Percentiles rank a stretch among this genome's conserved stretches.
Evolutionary conservation across 2,113 vertebrate species (phyloP).

Genomic region (Platanista minor): DNA sequence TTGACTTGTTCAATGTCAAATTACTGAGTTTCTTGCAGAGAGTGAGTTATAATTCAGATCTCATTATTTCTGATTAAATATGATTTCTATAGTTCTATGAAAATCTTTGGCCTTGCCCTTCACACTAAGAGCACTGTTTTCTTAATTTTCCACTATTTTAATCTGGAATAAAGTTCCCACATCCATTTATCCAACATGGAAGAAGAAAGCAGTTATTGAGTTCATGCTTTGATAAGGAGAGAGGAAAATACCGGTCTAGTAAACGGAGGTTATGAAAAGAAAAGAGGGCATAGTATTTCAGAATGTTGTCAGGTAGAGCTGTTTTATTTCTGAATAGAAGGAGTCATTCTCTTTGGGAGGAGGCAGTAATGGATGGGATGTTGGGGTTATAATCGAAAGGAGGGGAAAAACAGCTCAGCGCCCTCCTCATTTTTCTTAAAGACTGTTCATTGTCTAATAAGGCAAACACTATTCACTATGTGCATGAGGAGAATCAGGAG

Average conservation of each 20-base stretch:
- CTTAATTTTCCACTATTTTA: conserved; percentile 12
- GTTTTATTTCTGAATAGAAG: neutral
- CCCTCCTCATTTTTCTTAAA: neutral
- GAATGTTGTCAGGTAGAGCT: neutral
- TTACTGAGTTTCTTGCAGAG: neutral
- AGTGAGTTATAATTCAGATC: neutral
- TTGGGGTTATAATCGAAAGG: neutral
- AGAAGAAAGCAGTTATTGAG: neutral
- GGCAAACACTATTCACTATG: neutral
- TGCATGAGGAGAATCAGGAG: neutral
- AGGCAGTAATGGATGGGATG: neutral
- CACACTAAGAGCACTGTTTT: neutral
- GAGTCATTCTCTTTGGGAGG: neutral
- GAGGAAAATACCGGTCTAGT: conserved; percentile 6
- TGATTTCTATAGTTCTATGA: neutral
- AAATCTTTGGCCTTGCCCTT: conserved; percentile 19
- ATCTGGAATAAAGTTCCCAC: neutral
- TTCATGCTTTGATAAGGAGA: neutral
- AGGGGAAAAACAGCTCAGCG: neutral
- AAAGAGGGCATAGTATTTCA: neutral
- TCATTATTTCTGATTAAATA: conserved; percentile 5
- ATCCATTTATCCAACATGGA: neutral
- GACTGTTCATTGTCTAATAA: neutral
- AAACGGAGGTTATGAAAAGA: neutral
- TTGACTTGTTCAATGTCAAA: neutral